These are phyloP conservation scores for Elanus axillaris DNA, from an alignment of 2,113 vertebrate species.

Conservation along the genomic window DNA sequence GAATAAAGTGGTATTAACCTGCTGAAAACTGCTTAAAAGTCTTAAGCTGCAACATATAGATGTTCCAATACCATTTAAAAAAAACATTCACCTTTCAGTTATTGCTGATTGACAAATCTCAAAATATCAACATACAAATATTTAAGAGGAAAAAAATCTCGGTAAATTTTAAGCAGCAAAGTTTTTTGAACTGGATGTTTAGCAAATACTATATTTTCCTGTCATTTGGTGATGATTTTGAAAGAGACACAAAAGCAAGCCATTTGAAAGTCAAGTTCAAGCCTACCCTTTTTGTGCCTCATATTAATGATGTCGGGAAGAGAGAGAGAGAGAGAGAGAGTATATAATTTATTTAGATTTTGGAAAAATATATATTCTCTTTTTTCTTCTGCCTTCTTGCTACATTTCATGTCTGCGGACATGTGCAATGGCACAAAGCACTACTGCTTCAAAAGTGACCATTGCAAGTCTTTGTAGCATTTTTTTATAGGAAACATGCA, in stretches of 20 bases:
- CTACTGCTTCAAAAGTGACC: constrained; percentile 3
- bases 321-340: constrained; percentile 10
- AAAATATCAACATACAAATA: constrained; percentile 61
- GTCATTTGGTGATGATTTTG: not conserved
- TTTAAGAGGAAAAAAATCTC: not conserved
- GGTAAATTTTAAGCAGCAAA: constrained; percentile 23
- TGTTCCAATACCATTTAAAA: constrained; percentile 76
- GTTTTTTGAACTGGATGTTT: not conserved
- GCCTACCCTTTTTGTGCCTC: constrained; percentile 47
- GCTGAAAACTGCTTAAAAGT: constrained; percentile 77
- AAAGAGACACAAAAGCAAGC: constrained; percentile 16
- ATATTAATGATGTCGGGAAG: constrained; percentile 4
- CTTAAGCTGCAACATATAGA: constrained; percentile 77
- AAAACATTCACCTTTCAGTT: constrained; percentile 72
- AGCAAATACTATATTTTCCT: not conserved
- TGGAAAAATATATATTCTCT: not conserved
- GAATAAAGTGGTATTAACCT: constrained; percentile 78
- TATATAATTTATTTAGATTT: not conserved
- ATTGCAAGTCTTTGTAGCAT: constrained; percentile 36
- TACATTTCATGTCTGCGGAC: constrained; percentile 63
- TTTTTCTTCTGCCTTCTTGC: constrained; percentile 26
- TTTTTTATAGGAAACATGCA: constrained; percentile 25
- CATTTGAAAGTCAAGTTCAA: not conserved
- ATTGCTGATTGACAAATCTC: constrained; percentile 65
- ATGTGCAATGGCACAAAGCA: constrained; percentile 31